Percentiles rank a stretch among this genome's conserved stretches.
Conservation (phyloP, 92 coral and sea anemone species). For the Porites rus region DNA sequence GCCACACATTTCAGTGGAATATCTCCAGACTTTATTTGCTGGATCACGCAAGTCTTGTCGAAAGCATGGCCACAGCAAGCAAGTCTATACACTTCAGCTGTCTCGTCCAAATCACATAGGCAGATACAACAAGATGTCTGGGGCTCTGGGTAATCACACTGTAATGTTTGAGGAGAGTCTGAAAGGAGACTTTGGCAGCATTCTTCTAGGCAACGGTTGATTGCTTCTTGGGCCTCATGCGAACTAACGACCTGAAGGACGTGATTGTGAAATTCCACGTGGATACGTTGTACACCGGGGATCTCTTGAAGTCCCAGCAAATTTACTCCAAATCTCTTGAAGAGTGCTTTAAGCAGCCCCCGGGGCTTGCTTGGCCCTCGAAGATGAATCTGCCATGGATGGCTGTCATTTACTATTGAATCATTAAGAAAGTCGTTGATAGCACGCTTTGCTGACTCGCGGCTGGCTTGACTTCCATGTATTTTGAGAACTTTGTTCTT, state of each 20-base stretch:
- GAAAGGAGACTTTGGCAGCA: conserved; percentile 36
- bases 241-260: conserved; percentile 57
- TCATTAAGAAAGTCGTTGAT: conserved; percentile 49
- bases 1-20: conserved; percentile 81
- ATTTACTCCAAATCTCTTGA: conserved; percentile 48
- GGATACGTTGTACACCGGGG: conserved; percentile 51
- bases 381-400: conserved; percentile 49
- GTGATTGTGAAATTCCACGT: conserved; percentile 52
- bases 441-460: conserved; percentile 54
- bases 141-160: conserved; percentile 9
- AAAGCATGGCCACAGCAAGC: conserved; percentile 91
- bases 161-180: conserved; percentile 20
- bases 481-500: conserved; percentile 46
- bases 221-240: conserved; percentile 47
- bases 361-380: conserved; percentile 68
- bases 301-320: conserved; percentile 51
- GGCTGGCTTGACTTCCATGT: conserved; percentile 49
- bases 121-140: conserved; percentile 79
- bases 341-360: conserved; percentile 65
- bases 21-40: conserved; percentile 68
- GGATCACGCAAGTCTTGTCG: conserved; percentile 69
- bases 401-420: conserved; percentile 31
- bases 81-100: conserved; percentile 68
- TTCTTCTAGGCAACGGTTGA: conserved; percentile 43
- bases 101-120: conserved; percentile 62